Percentiles rank a stretch among this genome's conserved stretches.
Conservation (phyloP, 1,140 invertebrate species). For the Halyomorpha halys region DNA sequence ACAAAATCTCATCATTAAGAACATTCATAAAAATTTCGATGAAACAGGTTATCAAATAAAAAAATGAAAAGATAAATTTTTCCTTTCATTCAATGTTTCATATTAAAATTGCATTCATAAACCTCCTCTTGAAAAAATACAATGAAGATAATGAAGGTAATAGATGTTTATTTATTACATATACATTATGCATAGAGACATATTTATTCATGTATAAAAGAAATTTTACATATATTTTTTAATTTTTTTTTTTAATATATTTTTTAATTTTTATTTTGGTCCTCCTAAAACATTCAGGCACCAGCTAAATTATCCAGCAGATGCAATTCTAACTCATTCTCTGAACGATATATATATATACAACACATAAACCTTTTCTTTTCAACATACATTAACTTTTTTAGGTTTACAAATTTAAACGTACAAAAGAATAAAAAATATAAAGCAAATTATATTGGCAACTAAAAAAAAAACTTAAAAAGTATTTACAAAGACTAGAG, state of each 20-base stretch:
- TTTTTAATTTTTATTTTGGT: conserved; percentile 21
- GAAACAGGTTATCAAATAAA: background rate
- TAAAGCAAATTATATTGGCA: conserved; percentile 14
- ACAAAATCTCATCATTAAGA: conserved; percentile 1
- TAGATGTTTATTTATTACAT: conserved; percentile 8
- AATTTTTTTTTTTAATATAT: conserved; percentile 5
- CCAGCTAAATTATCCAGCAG: conserved; percentile 22
- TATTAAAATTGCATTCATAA: background rate
- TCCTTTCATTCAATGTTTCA: background rate
- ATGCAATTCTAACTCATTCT: conserved; percentile 17
- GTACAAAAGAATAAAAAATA: conserved; percentile 22
- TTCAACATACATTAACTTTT: background rate
- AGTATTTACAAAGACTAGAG: conserved; percentile 24
- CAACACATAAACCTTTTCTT: conserved; percentile 5
- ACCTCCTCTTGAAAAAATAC: background rate
- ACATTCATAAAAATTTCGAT: conserved; percentile 1
- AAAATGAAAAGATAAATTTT: background rate
- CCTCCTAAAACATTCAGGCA: conserved; percentile 25
- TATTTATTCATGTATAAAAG: conserved; percentile 20
- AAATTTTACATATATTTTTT: conserved; percentile 10
- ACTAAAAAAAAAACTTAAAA: conserved; percentile 10
- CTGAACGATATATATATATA: conserved; percentile 12
- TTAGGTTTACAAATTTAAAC: conserved; percentile 14
- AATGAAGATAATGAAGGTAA: conserved; percentile 10
- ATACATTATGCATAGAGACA: background rate